Evolutionary conservation across 23 tunicate genomes (phyloP), one percentile per base, ranked within the genome.

Genomic region (Styela clava): DNA sequence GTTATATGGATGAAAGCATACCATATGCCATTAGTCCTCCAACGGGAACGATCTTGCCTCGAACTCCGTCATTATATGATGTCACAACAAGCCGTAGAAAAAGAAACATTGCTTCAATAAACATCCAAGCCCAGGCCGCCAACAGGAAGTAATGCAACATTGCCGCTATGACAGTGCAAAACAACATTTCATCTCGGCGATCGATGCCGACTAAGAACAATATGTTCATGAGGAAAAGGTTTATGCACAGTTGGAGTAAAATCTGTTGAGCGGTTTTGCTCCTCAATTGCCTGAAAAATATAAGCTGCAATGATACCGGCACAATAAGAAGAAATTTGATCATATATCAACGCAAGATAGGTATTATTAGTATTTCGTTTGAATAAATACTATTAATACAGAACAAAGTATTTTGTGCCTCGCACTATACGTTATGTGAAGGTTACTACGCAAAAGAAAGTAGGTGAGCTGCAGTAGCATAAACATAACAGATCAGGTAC

Each of bases 81-180:
- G 82, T 22, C 22, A 83, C 44, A 0, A 88, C 97, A 24, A 91
- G 65, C 26, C 86, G 74, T 19, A 89, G 73, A 34, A 83, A 83
- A 61, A 91, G 87, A 63, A 86, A 87, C 1, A 91, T 82, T 16
- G 87, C 91, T 79, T 86, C 91, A 31, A 78, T 73, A 35, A 91
- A 63, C 91, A 86, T 86, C 90, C 90, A 91, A 24, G 78, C 73
- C 97, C 97, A 91, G 35, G 90, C 78, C 2, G 83, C 79, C 61
- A 91, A 88, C 22, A 91, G 74, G 34, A 83, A 82, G 68, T 91
- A 91, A 68, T 91, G 97, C 12, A 91, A 85, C 36, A 86, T 29
- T 18, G 65, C 77, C 0, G 97, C 36, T 1, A 63, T 83, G 33
- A 68, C 88, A 18, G 63, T 82, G 65, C 97, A 91, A 79, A 83